Conservation (phyloP, 2,888 invertebrate species). For the Ichneumoninae sp. region DNA sequence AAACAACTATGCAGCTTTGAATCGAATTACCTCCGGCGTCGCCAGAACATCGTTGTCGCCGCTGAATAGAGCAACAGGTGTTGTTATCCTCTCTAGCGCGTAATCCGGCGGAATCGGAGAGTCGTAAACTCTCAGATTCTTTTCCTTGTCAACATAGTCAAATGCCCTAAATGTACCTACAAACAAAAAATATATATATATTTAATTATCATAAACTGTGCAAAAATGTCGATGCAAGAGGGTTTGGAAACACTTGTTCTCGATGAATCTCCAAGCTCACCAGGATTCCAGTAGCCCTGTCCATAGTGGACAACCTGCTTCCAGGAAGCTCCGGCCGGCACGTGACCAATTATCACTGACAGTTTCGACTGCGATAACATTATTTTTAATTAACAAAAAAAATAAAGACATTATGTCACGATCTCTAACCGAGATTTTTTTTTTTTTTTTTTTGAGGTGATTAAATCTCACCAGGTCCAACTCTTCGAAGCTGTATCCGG, state of each 20-base stretch:
- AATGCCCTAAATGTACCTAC: slow-evolving; percentile 78
- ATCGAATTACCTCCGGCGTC: slow-evolving; percentile 74
- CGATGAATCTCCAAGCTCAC: slow-evolving; percentile 65
- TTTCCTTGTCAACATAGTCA: slow-evolving; percentile 77
- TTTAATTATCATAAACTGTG: not conserved
- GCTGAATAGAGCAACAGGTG: slow-evolving; percentile 79
- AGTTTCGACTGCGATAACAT: slow-evolving; percentile 73
- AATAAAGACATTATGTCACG: not conserved
- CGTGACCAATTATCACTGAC: slow-evolving; percentile 79
- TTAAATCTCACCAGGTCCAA: slow-evolving; percentile 69
- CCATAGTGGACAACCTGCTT: slow-evolving; percentile 81
- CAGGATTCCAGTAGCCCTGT: slow-evolving; percentile 80
- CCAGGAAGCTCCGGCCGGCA: slow-evolving; percentile 82
- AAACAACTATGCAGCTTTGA: not conserved
- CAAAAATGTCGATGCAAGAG: not conserved
- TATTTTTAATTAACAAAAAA: not conserved
- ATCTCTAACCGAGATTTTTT: not conserved
- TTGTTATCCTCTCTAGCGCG: slow-evolving; percentile 75
- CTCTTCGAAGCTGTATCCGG: slow-evolving; percentile 76
- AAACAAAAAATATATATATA: not conserved
- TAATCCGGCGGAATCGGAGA: slow-evolving; percentile 79
- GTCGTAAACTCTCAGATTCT: slow-evolving; percentile 77
- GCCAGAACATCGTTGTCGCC: slow-evolving; percentile 79
- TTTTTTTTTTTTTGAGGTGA: too few relatives aligned
- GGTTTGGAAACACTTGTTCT: not conserved